Evolutionary conservation across 1,140 invertebrate species (phyloP).

Genomic region (Ectropis grisescens): DNA sequence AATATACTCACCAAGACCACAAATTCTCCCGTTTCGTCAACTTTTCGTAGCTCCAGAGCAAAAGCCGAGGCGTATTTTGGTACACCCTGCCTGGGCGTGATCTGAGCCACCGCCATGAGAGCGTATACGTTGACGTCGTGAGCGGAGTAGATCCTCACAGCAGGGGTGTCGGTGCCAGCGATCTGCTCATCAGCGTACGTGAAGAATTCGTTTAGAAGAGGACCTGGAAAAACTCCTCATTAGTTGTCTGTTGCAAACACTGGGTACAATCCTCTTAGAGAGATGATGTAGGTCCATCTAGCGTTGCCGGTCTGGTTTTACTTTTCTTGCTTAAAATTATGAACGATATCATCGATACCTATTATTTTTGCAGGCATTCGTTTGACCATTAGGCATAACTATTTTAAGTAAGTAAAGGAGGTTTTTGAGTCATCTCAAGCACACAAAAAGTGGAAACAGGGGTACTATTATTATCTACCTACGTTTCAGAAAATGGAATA

Average conservation of each 20-base stretch:
- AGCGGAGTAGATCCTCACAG: slow-evolving; percentile 16
- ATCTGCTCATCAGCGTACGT: slow-evolving; percentile 2
- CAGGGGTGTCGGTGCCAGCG: slow-evolving; percentile 5
- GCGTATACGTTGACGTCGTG: slow-evolving; percentile 21
- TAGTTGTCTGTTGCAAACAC: neutral
- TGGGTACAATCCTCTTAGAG: too few relatives aligned
- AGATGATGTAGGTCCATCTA: too few relatives aligned
- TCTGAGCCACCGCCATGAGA: slow-evolving; percentile 5
- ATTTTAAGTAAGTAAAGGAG: neutral
- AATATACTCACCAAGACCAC: slow-evolving; percentile 18
- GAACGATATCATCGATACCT: too few relatives aligned
- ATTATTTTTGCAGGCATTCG: neutral
- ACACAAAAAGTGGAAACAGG: neutral
- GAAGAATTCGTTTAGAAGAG: slow-evolving; percentile 18
- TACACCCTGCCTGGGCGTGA: slow-evolving; percentile 9
- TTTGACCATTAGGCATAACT: neutral
- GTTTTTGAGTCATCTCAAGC: neutral
- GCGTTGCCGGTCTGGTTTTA: too few relatives aligned
- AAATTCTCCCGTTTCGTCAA: slow-evolving; percentile 5
- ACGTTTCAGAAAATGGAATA: neutral
- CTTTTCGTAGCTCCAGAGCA: slow-evolving; percentile 14
- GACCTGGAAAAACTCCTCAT: slow-evolving; percentile 8
- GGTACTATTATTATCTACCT: neutral
- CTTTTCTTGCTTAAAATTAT: too few relatives aligned
- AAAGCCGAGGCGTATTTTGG: slow-evolving; percentile 12